These are phyloP conservation scores for Drosophila gunungcola DNA, from an alignment of 1,140 invertebrate genomes.

Conservation along the genomic window DNA sequence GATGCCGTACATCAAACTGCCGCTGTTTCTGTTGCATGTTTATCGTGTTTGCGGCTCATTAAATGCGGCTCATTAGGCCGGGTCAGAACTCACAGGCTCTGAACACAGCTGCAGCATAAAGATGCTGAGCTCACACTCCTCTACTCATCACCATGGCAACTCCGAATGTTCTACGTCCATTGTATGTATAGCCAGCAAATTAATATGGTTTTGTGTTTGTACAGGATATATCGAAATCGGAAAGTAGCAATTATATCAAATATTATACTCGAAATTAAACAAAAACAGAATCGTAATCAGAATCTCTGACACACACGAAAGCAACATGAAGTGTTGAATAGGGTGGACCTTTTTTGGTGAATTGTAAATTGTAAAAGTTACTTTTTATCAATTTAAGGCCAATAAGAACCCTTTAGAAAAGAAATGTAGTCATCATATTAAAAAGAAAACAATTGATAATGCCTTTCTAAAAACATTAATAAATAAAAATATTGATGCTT, in stretches of 20 bases:
- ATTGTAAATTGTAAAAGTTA: too few species aligned
- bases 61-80: constrained; percentile 69
- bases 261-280: constrained; percentile 66
- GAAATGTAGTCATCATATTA: too few species aligned
- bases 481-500: too few species aligned
- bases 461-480: too few species aligned
- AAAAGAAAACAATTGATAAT: too few species aligned
- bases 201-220: constrained; percentile 56
- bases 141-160: constrained; percentile 31
- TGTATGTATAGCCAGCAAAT: constrained; percentile 11
- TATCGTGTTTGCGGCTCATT: constrained; percentile 69
- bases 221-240: constrained; percentile 50
- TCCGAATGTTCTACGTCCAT: constrained; percentile 11
- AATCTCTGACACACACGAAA: constrained; percentile 31
- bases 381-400: too few species aligned
- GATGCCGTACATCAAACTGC: constrained; percentile 54
- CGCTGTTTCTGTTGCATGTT: constrained; percentile 45
- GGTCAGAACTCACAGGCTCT: constrained; percentile 45
- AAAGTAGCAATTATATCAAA: constrained; percentile 73
- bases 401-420: too few species aligned
- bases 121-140: neutral
- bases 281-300: constrained; percentile 61
- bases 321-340: neutral
- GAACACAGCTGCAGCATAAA: constrained; percentile 9
- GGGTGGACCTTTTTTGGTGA: constrained; percentile 1